Evolutionary conservation across 1,140 invertebrate species (phyloP), one percentile per base, ranked within the genome.

Genomic region (Brevipalpus yothersi): DNA sequence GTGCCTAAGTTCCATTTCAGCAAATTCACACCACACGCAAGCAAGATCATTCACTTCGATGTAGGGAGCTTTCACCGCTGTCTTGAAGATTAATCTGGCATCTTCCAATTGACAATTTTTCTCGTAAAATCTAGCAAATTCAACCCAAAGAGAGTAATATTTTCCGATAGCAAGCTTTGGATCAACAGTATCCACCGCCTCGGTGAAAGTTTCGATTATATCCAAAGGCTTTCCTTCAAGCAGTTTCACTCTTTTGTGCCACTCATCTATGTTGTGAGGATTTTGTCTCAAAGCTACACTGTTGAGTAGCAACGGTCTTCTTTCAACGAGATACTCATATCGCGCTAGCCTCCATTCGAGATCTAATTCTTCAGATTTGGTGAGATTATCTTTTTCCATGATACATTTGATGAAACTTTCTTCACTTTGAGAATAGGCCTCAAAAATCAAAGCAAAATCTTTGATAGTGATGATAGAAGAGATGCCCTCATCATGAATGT

Each of bases 401-500:
- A 85, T 80, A 68, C 86, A 84, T 66, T 82, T 86, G 58, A 96
- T 78, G 67, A 86, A 83, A 45, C 89, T 76, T 74, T 98, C 93
- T 75, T 97, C 92, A 79, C 97, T 98, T 72, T 97, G 91, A 12
- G 92, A 87, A 76, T 96, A 98, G 2, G 93, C 91, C 78, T 99
- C 94, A 76, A 98, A 99, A 43, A 76, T 69, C 75, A 98, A 93
- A 0, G 92, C 93, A 69, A 99, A 99, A 75, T 99, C 95, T 66
- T 93, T 75, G 1, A 81, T 79, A 15, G 94, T 99, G 23, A 86
- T 88, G 0, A 99, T 92, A 53, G 87, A 95, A 72, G 89, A 82
- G 67, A 99, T 87, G 21, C 92, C 91, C 78, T 99, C 95, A 73
- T 99, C 94, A 75, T 95, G 99, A 63, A 99, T 92, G 72, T 99